phyloP scores from a whole-genome alignment of 2,113 vertebrate genomes.

The Pan troglodytes region NHGRI_mPanTro3-v2.1_pri NC_072411.2:45573001-45573500 shows the following conservation, averaged over 20 bases:
- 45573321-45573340: not conserved
- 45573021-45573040: constrained; percentile 66
- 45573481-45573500: constrained; percentile 22
- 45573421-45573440: constrained; percentile 61
- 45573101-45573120: not conserved
- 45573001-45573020: constrained; percentile 23
- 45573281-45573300: not conserved
- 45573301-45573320: constrained; percentile 57
- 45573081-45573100: constrained; percentile 57
- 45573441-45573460: constrained; percentile 46
- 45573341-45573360: constrained; percentile 61
- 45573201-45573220: not conserved
- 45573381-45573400: constrained; percentile 61
- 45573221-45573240: not conserved
- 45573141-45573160: not conserved
- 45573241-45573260: not conserved
- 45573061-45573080: constrained; percentile 59
- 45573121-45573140: constrained; percentile 37
- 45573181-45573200: not conserved
- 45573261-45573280: not conserved
- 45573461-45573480: not conserved
- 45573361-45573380: constrained; percentile 64
- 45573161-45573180: not conserved
- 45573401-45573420: constrained; percentile 62
- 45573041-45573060: constrained; percentile 61